Evolutionary conservation across 64 coral and sea anemone species (phyloP).

Genomic region (Platygyra sinensis): DNA sequence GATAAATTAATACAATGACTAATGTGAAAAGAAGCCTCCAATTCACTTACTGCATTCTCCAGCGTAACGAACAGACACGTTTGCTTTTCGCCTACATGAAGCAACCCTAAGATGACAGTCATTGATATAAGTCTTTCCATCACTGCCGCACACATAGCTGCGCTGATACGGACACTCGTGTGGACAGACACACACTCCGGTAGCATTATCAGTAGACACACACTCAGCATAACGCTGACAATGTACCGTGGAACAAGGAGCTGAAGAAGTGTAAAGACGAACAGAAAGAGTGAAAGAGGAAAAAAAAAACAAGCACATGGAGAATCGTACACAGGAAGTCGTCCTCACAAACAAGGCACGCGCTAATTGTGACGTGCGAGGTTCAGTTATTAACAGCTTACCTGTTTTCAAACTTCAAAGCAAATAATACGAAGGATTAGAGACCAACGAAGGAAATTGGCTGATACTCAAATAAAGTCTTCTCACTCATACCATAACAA

Average conservation of each 20-base stretch:
- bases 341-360: too few species aligned
- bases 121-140: constrained; percentile 83
- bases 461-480: too few species aligned
- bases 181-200: constrained; percentile 68
- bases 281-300: not conserved
- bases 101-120: constrained; percentile 55
- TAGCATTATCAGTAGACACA: constrained; percentile 17
- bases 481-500: too few species aligned
- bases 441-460: too few species aligned
- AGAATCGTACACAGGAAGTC: not conserved
- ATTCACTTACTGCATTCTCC: constrained; percentile 38
- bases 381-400: not conserved
- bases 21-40: not conserved
- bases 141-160: constrained; percentile 71
- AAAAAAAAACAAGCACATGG: not conserved
- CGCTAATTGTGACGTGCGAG: not conserved
- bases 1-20: not conserved
- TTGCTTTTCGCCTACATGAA: constrained; percentile 38
- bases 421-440: too few species aligned
- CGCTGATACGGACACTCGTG: constrained; percentile 44
- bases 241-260: constrained; percentile 46
- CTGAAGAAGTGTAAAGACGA: not conserved
- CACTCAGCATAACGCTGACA: constrained; percentile 63
- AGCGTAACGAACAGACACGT: constrained; percentile 8
- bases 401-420: too few species aligned